Evolutionary conservation across 2,113 vertebrate species (phyloP).

Genomic region (Lagopus leucura): DNA sequence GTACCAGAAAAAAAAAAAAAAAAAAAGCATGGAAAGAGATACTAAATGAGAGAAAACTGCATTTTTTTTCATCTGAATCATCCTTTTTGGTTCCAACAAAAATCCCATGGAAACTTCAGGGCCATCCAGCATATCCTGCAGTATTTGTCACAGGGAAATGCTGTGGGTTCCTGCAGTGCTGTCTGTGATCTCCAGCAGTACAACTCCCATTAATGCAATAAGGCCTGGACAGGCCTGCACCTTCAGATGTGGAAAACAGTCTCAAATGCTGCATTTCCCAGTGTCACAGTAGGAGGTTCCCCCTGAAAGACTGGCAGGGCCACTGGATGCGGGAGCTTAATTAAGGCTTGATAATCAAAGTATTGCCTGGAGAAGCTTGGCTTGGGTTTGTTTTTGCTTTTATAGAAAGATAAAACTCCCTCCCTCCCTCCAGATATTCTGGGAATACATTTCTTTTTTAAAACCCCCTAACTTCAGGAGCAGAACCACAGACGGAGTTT

Average conservation of each 20-base stretch:
- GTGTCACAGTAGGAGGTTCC: background rate
- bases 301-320: background rate
- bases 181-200: background rate
- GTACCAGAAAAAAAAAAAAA: background rate
- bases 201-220: background rate
- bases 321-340: background rate
- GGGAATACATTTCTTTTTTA: background rate
- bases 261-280: background rate
- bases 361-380: background rate
- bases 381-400: background rate
- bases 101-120: slow-evolving; percentile 9
- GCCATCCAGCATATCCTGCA: background rate
- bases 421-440: background rate
- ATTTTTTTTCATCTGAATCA: slow-evolving; percentile 14
- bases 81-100: background rate
- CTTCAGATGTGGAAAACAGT: background rate
- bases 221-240: background rate
- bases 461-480: background rate
- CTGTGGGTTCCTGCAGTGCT: background rate
- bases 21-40: background rate
- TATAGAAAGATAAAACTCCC: background rate
- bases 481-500: background rate
- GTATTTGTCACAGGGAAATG: background rate
- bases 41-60: background rate
- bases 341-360: background rate